Percentiles rank a stretch among this genome's conserved stretches.
These are phyloP conservation scores for Sylvia atricapilla DNA, from an alignment of 2,113 vertebrate genomes.

Conservation along the genomic window DNA sequence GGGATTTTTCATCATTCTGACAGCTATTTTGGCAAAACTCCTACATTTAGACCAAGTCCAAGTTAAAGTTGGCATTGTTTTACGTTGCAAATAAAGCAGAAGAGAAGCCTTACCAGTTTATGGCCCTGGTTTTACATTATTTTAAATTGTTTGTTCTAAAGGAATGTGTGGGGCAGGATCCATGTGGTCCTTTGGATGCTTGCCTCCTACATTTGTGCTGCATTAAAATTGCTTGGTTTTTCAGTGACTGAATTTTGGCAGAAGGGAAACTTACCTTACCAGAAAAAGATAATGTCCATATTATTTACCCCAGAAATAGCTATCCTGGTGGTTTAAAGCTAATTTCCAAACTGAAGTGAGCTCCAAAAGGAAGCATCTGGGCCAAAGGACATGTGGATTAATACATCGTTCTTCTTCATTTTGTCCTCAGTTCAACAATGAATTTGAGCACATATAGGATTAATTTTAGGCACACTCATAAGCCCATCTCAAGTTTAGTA, in stretches of 20 bases:
- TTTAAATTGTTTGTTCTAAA: slow-evolving; percentile 41
- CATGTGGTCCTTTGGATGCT: slow-evolving; percentile 35
- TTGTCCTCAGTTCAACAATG: background rate
- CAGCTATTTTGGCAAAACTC: slow-evolving; percentile 27
- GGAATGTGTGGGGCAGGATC: slow-evolving; percentile 41
- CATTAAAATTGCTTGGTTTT: slow-evolving; percentile 3
- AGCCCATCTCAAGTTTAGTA: background rate
- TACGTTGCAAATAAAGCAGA: slow-evolving; percentile 3
- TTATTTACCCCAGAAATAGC: slow-evolving; percentile 4
- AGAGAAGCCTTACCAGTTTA: slow-evolving; percentile 22
- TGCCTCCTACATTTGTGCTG: slow-evolving; percentile 29
- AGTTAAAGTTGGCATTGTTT: slow-evolving; percentile 39
- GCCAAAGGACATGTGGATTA: background rate
- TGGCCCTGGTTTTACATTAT: slow-evolving; percentile 27
- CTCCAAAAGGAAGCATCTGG: background rate
- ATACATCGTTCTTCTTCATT: background rate
- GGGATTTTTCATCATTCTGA: slow-evolving; percentile 41
- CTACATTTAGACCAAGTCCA: slow-evolving; percentile 7
- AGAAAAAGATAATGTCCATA: background rate
- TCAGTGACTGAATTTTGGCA: slow-evolving; percentile 15
- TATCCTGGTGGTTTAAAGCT: background rate
- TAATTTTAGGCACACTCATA: background rate
- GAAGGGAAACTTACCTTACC: background rate
- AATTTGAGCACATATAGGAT: background rate
- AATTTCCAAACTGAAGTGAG: background rate